Evolutionary conservation across 2,888 invertebrate genomes (phyloP).

Genomic region (Tetheella fluctuosa): DNA sequence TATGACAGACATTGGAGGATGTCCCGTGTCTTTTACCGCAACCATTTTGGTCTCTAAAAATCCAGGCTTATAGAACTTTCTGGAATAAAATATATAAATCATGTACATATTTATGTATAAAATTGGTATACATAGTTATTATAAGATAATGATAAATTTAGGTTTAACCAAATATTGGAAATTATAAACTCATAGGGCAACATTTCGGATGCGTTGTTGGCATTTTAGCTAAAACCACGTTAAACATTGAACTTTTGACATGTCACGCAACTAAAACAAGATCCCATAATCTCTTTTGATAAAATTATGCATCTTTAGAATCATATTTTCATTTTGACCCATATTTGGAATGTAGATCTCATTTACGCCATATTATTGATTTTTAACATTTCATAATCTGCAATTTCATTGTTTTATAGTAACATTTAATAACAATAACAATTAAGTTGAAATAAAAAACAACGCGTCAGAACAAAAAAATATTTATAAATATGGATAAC

Average conservation of each 20-base stretch:
- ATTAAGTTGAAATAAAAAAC: neutral
- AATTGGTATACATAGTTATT: no score
- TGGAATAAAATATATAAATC: conserved; percentile 37
- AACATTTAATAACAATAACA: neutral
- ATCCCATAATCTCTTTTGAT: no score
- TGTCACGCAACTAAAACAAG: no score
- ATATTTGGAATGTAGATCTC: neutral
- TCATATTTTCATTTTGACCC: neutral
- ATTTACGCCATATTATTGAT: neutral
- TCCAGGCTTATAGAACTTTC: conserved; percentile 89
- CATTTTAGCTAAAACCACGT: no score
- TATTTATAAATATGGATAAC: neutral
- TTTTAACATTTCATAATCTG: neutral
- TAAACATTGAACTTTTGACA: no score
- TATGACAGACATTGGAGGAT: conserved; percentile 86
- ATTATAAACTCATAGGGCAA: no score
- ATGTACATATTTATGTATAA: neutral
- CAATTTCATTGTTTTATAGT: neutral
- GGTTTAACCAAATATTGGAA: no score
- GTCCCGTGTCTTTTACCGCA: conserved; percentile 86
- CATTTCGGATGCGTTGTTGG: no score
- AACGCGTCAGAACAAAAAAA: neutral
- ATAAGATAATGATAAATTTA: no score
- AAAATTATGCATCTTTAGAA: no score
- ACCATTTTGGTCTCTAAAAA: conserved; percentile 87